A percentile compares a stretch with the other conserved stretches of the same genome.
Evolutionary conservation across 2,888 invertebrate genomes (phyloP).

Genomic region (Drosophila ochracea): DNA sequence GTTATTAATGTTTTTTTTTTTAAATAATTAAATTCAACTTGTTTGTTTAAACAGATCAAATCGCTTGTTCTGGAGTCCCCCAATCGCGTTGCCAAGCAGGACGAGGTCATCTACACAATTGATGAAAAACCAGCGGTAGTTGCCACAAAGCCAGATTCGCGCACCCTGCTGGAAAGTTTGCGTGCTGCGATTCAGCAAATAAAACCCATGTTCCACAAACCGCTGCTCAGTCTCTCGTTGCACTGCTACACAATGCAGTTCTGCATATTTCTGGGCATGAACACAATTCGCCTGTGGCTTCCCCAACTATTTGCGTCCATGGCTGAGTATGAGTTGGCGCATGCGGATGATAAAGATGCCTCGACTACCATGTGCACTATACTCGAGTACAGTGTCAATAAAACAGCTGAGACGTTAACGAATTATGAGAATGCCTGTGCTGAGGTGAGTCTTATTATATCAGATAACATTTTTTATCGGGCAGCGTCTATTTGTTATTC

Average conservation of each 20-base stretch:
- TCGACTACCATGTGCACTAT: slow-evolving; percentile 82
- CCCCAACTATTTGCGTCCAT: slow-evolving; percentile 93
- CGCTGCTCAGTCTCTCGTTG: slow-evolving; percentile 87
- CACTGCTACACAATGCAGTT: slow-evolving; percentile 89
- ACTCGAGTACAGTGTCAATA: slow-evolving; percentile 82
- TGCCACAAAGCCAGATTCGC: slow-evolving; percentile 25
- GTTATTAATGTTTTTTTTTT: no score
- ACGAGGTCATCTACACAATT: slow-evolving; percentile 70
- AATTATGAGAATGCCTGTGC: slow-evolving; percentile 73
- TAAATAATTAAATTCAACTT: background rate
- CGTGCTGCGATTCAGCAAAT: slow-evolving; percentile 88
- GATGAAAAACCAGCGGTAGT: slow-evolving; percentile 54
- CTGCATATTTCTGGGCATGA: slow-evolving; percentile 89
- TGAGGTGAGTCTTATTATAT: slow-evolving; percentile 74
- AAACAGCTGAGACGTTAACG: slow-evolving; percentile 67
- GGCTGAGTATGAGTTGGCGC: slow-evolving; percentile 85
- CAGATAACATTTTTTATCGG: slow-evolving; percentile 3
- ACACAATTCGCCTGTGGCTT: slow-evolving; percentile 94
- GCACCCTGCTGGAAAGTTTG: slow-evolving; percentile 79
- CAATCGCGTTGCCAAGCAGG: slow-evolving; percentile 56
- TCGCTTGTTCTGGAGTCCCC: slow-evolving; percentile 78
- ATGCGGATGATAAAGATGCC: slow-evolving; percentile 26
- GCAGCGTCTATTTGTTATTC: background rate
- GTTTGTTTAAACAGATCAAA: slow-evolving; percentile 63
- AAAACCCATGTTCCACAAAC: slow-evolving; percentile 88